Evolutionary conservation across 2,113 vertebrate genomes (phyloP).

Genomic region (Ctenomys sociabilis): DNA sequence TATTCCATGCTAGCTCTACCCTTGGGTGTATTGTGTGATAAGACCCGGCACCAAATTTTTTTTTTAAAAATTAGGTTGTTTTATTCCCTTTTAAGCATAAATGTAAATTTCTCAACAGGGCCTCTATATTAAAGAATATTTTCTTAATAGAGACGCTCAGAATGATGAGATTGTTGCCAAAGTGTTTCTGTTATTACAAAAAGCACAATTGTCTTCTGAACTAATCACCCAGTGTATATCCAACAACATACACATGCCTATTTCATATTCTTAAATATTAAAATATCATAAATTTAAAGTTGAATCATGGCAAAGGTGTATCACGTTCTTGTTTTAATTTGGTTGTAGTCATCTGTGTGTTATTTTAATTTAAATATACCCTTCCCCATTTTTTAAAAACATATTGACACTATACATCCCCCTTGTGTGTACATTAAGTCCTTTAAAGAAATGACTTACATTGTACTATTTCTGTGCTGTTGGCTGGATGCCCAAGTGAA

Average conservation of each 20-base stretch:
- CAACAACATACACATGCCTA: background rate
- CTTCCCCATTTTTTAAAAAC: conserved; percentile 1
- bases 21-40: too few relatives aligned
- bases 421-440: background rate
- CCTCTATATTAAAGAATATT: conserved; percentile 12
- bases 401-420: background rate
- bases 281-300: conserved; percentile 43
- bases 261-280: conserved; percentile 20
- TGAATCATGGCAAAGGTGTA: conserved; percentile 10
- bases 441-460: background rate
- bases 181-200: background rate
- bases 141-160: background rate
- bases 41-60: too few relatives aligned
- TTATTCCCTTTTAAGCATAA: background rate
- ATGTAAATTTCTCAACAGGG: conserved; percentile 32
- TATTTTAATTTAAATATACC: background rate
- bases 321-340: background rate
- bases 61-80: background rate
- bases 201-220: conserved; percentile 17
- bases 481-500: background rate
- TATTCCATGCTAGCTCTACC: too few relatives aligned
- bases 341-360: background rate
- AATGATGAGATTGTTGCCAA: background rate
- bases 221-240: background rate
- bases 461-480: background rate